Evolutionary conservation across 1,140 invertebrate genomes (phyloP), one percentile per base, ranked within the genome.

Genomic region (Atopsyche davidsoni): DNA sequence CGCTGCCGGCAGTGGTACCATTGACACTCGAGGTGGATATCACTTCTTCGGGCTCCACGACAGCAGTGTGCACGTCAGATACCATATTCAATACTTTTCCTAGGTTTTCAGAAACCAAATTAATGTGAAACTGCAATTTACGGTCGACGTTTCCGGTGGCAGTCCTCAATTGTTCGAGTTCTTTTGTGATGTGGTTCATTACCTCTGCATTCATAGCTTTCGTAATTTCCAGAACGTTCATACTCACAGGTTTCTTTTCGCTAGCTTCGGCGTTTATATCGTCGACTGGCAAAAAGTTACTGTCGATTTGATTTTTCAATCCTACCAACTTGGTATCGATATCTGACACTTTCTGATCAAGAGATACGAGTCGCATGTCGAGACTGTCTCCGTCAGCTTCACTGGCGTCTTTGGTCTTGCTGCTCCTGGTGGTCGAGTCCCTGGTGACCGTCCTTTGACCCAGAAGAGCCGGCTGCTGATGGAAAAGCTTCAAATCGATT

Each of bases 211-310:
- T 88, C 60, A 88, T 75, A 9, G 85, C 78, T 67, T 87, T 89
- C 0, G 85, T 82, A 28, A 87, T 85, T 63, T 89, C 86, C 22
- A 85, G 76, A 10, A 85, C 79, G 61, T 85, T 87, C 69, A 87
- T 81, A 59, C 84, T 86, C 2, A 88, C 79, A 0, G 86, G 83
- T 57, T 87, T 87, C 66, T 88, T 89, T 59, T 89, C 87, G 59
- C 86, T 89, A 1, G 86, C 86, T 62, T 89, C 87, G 0, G 83
- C 86, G 54, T 87, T 88, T 43, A 88, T 84, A 53, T 89, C 86
- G 51, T 89, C 86, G 1, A 79, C 79, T 50, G 82, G 82, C 36
- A 90, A 68, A 54, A 86, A 85, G 62, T 88, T 89, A 54, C 78
- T 86, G 59, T 90, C 87, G 49, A 89, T 76, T 67, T 89, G 86